Percentiles rank a stretch among this genome's conserved stretches.
These are phyloP conservation scores for Chlorocebus sabaeus DNA, from an alignment of 2,113 vertebrate genomes.

Conservation along the genomic window DNA sequence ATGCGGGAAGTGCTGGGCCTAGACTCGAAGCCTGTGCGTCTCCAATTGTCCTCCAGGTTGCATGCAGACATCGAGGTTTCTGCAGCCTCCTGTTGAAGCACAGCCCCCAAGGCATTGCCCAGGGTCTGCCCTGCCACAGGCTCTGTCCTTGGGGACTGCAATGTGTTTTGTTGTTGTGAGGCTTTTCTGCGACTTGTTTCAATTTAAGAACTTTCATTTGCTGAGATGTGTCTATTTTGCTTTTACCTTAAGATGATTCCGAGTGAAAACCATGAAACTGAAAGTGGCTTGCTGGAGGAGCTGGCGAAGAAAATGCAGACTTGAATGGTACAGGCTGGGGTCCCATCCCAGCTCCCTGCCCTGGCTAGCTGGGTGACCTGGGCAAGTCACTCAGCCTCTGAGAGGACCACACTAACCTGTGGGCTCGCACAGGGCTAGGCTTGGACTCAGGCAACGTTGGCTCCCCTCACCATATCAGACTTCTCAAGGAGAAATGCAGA, in stretches of 20 bases:
- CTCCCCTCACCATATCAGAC: not conserved
- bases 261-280: not conserved
- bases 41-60: not conserved
- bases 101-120: not conserved
- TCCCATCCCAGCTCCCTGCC: not conserved
- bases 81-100: not conserved
- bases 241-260: not conserved
- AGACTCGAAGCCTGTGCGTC: not conserved
- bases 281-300: not conserved
- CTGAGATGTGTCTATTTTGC: not conserved
- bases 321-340: not conserved
- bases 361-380: not conserved
- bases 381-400: not conserved
- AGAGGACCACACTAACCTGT: not conserved
- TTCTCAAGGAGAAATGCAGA: not conserved
- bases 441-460: not conserved
- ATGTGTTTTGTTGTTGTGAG: not conserved
- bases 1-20: not conserved
- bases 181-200: not conserved
- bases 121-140: not conserved
- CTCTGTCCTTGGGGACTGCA: not conserved
- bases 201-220: not conserved
- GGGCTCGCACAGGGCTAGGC: not conserved
- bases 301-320: not conserved
- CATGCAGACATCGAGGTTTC: not conserved